Evolutionary conservation across 1,140 invertebrate species (phyloP), one percentile per base, ranked within the genome.

Genomic region (Solenopsis fugax): DNA sequence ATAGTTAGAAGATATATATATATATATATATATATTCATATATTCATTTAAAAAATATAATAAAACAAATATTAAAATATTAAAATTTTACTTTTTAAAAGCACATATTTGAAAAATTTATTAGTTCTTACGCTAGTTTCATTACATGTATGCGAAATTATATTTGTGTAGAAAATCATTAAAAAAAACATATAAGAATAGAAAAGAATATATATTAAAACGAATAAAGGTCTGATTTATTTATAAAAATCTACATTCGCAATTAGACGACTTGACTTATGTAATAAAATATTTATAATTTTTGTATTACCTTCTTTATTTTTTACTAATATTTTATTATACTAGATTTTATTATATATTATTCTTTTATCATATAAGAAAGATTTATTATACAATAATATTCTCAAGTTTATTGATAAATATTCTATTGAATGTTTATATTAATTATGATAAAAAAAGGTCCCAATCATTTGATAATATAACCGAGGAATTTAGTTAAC

Each of bases 91-190:
- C 24, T 60, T 76, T 34, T 75, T 24, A 16, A 41, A 58, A 45
- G 9, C 37, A 41, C 2, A 78, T 37, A 50, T 21, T 65, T 60
- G 12, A 62, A n/a, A 77, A 29, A 6, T 60, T 75, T 24, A 75
- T 75, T 72, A 58, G 6, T 12, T 72, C 52, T n/a, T 56, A 16
- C 12, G 13, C 50, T 50, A 24, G 1, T 41, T 13, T 41, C 3
- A 50, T 45, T 50, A 7, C 24, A 72, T 16, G 58, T 18, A 16
- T 21, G 54, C 9, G 41, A 37, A 58, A 58, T 37, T 73, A 56
- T 50, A 71, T 50, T 7, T 69, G 21, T 54, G n/a, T 50, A 50
- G 6, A n/a, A 72, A 72, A 34, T 72, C 16, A 72, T 10, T n/a
- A n/a, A 41, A 7, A 10, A 13, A 5, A 41, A 75, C 37, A 37